Conservation (phyloP, 2,888 invertebrate genomes). For the Aphrophora alni region DNA sequence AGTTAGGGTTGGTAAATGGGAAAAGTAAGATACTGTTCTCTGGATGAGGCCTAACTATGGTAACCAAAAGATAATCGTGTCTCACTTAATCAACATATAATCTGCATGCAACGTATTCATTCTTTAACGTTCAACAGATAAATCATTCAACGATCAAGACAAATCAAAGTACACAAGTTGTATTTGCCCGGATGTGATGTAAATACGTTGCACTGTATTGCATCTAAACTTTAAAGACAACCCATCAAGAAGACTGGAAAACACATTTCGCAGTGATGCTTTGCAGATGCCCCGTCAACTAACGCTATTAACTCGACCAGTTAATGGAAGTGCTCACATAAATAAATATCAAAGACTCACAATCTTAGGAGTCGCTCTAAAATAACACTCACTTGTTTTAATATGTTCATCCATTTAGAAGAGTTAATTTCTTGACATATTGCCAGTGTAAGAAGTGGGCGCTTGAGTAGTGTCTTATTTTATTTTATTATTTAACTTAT, state of each 20-base stretch:
- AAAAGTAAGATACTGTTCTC: no score
- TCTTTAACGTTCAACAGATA: no score
- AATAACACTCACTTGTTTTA: background rate
- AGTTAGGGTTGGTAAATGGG: no score
- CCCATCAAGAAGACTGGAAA: background rate
- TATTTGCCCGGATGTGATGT: no score
- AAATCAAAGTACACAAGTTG: no score
- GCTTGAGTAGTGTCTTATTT: background rate
- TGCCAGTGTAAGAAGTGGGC: background rate
- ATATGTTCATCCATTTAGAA: background rate
- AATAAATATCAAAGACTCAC: background rate
- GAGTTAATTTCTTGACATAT: background rate
- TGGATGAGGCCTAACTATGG: no score
- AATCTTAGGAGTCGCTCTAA: background rate
- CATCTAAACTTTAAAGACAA: no score
- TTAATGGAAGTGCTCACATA: conserved; percentile 3
- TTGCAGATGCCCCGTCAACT: background rate
- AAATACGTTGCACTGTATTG: no score
- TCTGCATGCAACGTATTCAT: no score
- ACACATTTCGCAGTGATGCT: background rate
- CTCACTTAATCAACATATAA: no score
- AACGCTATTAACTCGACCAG: background rate
- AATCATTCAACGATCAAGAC: no score
- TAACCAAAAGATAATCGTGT: no score
- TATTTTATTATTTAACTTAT: background rate